Base-by-base conservation (phyloP, 2,888 invertebrate genomes). In the Thereva unica region DNA sequence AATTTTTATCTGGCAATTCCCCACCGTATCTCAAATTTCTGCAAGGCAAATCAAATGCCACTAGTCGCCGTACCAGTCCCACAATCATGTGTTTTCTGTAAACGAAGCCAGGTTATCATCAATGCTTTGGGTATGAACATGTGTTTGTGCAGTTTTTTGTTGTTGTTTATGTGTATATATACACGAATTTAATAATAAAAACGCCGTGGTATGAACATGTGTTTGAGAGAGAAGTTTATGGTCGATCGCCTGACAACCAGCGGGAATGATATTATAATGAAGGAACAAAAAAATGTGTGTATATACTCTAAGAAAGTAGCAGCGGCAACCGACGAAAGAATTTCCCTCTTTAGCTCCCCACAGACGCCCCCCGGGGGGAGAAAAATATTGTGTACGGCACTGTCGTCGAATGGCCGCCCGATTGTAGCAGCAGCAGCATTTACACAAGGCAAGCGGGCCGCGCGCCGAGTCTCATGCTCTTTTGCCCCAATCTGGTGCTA, bases 241-340 rank as follows among this genome's bases (percentile, higher is more conserved):
- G 69, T 41, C 67, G 67, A 66, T 57, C 69, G 67, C 69, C 65
- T 69, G 67, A 67, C 69, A 56, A 69, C 69, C 37, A 50, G 49
- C 50, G 61, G 40, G 40, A 23, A 2, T 2, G 23, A 23, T 23
- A 23, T 23, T 23, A 23, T 23, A 23, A 23, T 23, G 23, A 23
- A 23, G 2, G 23, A 23, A 23, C 1, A 23, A 23, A 23, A 23
- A 23, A 23, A 2, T 2, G 2, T 23, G 23, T 2, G 2, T 23
- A 23, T 23, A 23, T 2, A 23, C 23, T 49, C 41, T 12, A 61
- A 61, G 41, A 50, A 47, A 47, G 12, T 5, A 5, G 12, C 47
- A 23, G 6, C 8, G 40, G 41, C 55, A 55, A 47, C 45, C 47
- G 59, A 61, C 50, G 61, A n/a, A 61, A 61, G 61, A 61, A 61